These are phyloP conservation scores for Meda fulgida DNA, from an alignment of 2,797 vertebrate genomes.

Conservation along the genomic window DNA sequence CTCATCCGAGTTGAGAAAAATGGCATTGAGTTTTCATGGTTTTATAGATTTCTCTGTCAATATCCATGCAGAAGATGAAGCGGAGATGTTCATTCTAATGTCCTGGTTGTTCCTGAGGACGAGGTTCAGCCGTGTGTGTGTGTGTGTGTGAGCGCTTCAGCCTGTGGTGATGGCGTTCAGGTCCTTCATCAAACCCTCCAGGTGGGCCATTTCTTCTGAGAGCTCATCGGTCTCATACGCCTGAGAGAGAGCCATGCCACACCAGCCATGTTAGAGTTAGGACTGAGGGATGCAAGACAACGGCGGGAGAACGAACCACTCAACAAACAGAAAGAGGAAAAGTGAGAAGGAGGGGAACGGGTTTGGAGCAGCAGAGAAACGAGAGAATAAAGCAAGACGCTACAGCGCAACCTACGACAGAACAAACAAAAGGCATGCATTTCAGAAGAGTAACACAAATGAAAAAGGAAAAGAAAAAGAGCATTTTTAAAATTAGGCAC, in stretches of 20 bases:
- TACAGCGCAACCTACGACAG: conserved; percentile 21
- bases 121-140: conserved; percentile 78
- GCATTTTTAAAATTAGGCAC: conserved; percentile 2
- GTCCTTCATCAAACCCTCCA: conserved; percentile 99
- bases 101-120: conserved; percentile 80
- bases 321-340: background rate
- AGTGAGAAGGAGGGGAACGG: background rate
- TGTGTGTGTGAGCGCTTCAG: conserved; percentile 70
- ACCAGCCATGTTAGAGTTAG: conserved; percentile 61
- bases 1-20: conserved; percentile 3
- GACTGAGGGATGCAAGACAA: conserved; percentile 64
- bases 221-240: conserved; percentile 96
- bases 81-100: conserved; percentile 48
- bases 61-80: conserved; percentile 69
- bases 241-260: conserved; percentile 71
- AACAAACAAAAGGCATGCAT: conserved; percentile 15
- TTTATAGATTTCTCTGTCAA: conserved; percentile 77
- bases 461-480: background rate
- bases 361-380: background rate
- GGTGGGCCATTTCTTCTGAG: conserved; percentile 99
- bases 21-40: background rate
- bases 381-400: background rate
- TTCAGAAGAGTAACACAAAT: background rate
- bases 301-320: conserved; percentile 36
- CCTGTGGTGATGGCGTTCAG: conserved; percentile 98